Base-by-base conservation (phyloP, 1,140 invertebrate species). In the Carposina sasakii region DNA sequence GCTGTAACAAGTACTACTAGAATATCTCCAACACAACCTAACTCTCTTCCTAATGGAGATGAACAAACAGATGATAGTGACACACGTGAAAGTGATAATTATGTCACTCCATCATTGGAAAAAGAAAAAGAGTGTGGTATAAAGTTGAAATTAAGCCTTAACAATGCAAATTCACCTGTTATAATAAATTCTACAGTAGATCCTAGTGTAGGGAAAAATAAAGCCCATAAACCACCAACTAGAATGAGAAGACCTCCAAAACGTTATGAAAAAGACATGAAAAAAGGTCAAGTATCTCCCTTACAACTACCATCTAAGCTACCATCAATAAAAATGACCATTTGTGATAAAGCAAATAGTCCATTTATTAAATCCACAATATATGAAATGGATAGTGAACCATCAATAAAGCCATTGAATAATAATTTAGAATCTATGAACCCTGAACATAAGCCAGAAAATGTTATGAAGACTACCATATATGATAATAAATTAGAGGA, bases 171-270 rank as follows among this genome's bases (percentile, higher is more conserved):
- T 42, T 81, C 81, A 30, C 81, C 81, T 39, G 76, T 84, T 34
- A 84, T 84, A 37, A 84, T 84, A 48, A 84, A 84, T 61, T 81
- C 77, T 15, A 84, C 81, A 30, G 81, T 84, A 21, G 81, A 84
- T 63, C 81, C 81, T 3, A 69, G 71, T 23, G 40, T 84, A 50
- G 79, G 79, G 9, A 65, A 76, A 43, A 68, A 81, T 48, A 72
- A 62, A 55, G 52, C 58, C 24, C 55, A 71, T 31, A 85, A 85
- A 61, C 83, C 83, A 45, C 83, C 83, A 28, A 57, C 70, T 42
- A 63, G 81, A 13, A 61, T 71, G 33, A 70, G 83, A 60, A 63
- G 81, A 55, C 81, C 81, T 21, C 83, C 81, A n/a, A 85, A 84
- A 52, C 61, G 83, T 37, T 85, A 84, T 76, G 81, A 84, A 53